Conservation (phyloP, 2,113 vertebrate species). For the Podocnemis expansa region DNA sequence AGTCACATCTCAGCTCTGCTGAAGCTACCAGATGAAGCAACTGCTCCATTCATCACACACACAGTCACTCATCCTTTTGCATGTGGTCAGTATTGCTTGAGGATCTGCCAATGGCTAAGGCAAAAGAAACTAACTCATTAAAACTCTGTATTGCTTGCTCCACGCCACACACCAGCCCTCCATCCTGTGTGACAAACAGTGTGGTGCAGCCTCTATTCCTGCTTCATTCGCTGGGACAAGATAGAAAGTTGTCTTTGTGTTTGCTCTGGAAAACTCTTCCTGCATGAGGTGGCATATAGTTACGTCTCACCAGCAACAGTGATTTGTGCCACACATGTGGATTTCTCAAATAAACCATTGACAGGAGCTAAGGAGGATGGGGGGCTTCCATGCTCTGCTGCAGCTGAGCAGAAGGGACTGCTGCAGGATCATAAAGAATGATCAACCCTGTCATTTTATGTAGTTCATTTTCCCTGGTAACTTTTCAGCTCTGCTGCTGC, state of each 20-base stretch:
- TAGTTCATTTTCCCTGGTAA: not conserved
- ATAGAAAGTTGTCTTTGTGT: not conserved
- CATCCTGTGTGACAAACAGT: not conserved
- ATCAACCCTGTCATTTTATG: not conserved
- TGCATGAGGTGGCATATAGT: not conserved
- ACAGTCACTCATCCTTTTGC: not conserved
- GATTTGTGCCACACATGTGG: not conserved
- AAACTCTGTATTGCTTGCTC: not conserved
- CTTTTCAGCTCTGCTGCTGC: not conserved
- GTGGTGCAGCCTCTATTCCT: not conserved
- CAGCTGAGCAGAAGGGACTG: not conserved
- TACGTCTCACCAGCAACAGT: not conserved
- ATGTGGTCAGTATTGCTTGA: not conserved
- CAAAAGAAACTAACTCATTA: not conserved
- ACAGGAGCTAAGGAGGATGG: not conserved
- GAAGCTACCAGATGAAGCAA: not conserved
- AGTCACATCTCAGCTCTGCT: slow-evolving; percentile 12
- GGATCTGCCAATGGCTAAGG: not conserved
- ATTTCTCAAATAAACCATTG: not conserved
- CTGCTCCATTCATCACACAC: not conserved
- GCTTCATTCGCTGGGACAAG: fast-evolving
- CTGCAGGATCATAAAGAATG: not conserved
- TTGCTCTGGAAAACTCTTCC: fast-evolving
- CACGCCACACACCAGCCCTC: not conserved
- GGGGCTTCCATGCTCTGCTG: not conserved